Evolutionary conservation across 2,888 invertebrate genomes (phyloP), one percentile per base, ranked within the genome.

Genomic region (Iphiclides podalirius): DNA sequence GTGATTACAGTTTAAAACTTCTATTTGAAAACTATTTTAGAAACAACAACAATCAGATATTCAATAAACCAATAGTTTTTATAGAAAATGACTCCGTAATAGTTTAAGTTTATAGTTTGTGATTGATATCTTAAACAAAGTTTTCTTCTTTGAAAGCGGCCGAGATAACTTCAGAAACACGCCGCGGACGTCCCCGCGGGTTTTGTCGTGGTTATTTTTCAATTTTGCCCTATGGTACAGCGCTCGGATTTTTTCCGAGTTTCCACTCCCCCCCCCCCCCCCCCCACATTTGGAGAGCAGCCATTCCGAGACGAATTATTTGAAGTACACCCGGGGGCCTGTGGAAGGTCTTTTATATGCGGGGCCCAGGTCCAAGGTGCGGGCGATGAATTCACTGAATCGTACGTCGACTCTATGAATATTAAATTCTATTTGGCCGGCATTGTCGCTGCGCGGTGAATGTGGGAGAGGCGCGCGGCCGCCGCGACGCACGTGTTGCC

Each of bases 331-430:
- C 75, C 73, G 69, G 78, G 79, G 76, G 78, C 71, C 76, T 74
- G 63, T 71, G 77, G 70, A 78, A 80, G 79, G 79, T 79, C 79
- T 79, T 85, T 85, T 81, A 81, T 83, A 84, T 85, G 81, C 80
- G 78, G 71, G 70, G 67, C 82, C 74, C 67, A 77, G 78, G 81
- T 79, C 79, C 73, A 78, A 84, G 86, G 85, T 81, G 83, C 78
- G 81, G 78, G 70, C 82, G 74, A 81, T 81, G 85, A 79, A 82
- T 86, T 88, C 86, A 83, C 75, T 83, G 85, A 87, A 85, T 86
- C 79, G 83, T 80, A 83, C 76, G 82, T 76, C 77, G 75, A 70
- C 78, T 82, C 86, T 84, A 86, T 87, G 85, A 86, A 87, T 87
- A 85, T 85, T 85, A 86, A 85, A 85, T 83, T 84, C 73, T 81